phyloP scores from a whole-genome alignment of 2,113 vertebrate genomes.

The Neodontobutis hainanensis region DNA sequence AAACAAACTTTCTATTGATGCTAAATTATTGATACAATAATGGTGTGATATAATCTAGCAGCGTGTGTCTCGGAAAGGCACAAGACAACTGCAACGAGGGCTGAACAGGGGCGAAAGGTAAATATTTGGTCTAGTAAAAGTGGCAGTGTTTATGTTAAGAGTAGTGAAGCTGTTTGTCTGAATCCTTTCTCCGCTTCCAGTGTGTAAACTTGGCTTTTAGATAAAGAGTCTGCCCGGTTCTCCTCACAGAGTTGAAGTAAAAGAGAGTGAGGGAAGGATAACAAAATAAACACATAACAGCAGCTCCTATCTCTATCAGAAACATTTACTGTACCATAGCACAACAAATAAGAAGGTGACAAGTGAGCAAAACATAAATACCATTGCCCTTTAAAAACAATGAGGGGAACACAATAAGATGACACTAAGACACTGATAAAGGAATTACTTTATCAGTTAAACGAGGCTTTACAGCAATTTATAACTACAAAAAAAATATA shows the following conservation, averaged over 20 bases:
- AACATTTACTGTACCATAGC: conserved; percentile 75
- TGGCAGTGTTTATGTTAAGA: conserved; percentile 80
- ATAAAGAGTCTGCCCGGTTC: conserved; percentile 68
- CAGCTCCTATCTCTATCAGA: conserved; percentile 72
- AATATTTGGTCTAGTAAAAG: conserved; percentile 83
- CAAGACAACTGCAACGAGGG: conserved; percentile 49
- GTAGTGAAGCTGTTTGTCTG: conserved; percentile 79
- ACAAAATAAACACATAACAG: conserved; percentile 74
- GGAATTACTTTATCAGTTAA: conserved; percentile 13
- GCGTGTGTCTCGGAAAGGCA: conserved; percentile 52
- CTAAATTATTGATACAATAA: conserved; percentile 62
- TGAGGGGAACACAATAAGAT: conserved; percentile 4
- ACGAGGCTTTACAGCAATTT: not conserved
- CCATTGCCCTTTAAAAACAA: conserved; percentile 9
- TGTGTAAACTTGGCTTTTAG: conserved; percentile 83
- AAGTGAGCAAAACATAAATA: conserved; percentile 70
- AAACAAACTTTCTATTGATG: conserved; percentile 19
- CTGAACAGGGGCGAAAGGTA: conserved; percentile 71
- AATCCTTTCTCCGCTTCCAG: conserved; percentile 70
- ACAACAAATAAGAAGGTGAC: conserved; percentile 77
- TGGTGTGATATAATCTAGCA: conserved; percentile 66
- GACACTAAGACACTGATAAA: conserved; percentile 8
- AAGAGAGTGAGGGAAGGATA: conserved; percentile 61
- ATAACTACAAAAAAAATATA: conserved; percentile 1
- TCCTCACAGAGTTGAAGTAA: conserved; percentile 52